Evolutionary conservation across 2,888 invertebrate species (phyloP).

Genomic region (Cantharis flavilabris): DNA sequence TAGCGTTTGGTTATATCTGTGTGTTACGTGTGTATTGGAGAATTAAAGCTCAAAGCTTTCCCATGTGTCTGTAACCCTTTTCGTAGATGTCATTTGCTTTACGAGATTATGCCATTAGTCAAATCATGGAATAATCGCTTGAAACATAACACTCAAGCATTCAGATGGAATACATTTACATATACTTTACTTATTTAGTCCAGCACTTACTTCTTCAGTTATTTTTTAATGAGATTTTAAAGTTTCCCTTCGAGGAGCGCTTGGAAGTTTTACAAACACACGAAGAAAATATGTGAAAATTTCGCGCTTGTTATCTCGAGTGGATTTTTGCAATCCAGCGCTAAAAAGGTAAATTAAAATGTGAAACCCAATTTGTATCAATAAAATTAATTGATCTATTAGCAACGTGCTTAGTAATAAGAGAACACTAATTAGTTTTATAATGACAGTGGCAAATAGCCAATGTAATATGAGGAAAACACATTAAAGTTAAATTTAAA

Average conservation of each 20-base stretch:
- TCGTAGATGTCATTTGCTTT: constrained; percentile 42
- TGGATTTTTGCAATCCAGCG: too few species aligned
- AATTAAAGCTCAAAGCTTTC: constrained; percentile 21
- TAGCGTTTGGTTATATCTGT: neutral
- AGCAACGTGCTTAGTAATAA: neutral
- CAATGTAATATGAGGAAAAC: constrained; percentile 12
- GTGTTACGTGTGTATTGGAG: constrained; percentile 9
- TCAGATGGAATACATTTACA: constrained; percentile 40
- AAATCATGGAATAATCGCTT: constrained; percentile 46
- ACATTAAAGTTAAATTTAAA: constrained; percentile 13
- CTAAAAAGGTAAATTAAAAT: neutral
- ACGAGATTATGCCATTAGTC: constrained; percentile 48
- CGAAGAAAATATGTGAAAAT: neutral
- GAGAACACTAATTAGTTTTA: neutral
- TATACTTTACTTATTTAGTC: constrained; percentile 30
- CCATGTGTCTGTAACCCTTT: constrained; percentile 34
- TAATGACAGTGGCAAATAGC: constrained; percentile 9
- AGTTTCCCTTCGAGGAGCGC: neutral
- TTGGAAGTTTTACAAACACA: neutral
- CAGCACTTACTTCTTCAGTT: neutral
- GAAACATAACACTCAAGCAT: constrained; percentile 41
- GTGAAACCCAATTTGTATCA: neutral
- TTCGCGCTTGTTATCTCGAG: neutral
- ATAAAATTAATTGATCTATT: neutral
- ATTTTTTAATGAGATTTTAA: neutral